Evolutionary conservation across 1,140 invertebrate species (phyloP).

Genomic region (Solen grandis): DNA sequence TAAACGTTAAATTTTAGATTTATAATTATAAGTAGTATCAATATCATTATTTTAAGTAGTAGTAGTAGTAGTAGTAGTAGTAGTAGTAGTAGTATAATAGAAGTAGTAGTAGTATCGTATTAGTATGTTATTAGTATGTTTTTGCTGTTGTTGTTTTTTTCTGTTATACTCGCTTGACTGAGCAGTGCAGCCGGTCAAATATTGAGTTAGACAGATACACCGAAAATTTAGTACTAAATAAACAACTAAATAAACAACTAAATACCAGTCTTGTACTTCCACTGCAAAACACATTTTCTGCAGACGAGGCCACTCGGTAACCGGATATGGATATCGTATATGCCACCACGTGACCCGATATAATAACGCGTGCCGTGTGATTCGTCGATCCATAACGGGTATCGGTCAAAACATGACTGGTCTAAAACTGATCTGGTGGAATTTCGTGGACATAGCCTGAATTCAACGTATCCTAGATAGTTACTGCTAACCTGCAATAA

Average conservation of each 20-base stretch:
- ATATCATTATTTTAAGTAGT: too few species aligned
- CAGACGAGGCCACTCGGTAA: conserved; percentile 90
- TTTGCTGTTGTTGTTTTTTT: too few species aligned
- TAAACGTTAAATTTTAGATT: too few species aligned
- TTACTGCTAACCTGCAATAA: conserved; percentile 50
- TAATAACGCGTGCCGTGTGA: conserved; percentile 54
- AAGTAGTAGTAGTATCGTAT: too few species aligned
- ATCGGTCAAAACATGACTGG: conserved; percentile 73
- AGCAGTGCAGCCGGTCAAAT: too few species aligned
- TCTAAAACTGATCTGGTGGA: conserved; percentile 80
- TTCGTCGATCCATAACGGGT: conserved; percentile 58
- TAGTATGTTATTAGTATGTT: too few species aligned
- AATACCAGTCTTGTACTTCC: conserved; percentile 93
- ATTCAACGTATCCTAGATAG: conserved; percentile 71
- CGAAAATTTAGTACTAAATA: too few species aligned
- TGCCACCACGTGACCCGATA: conserved; percentile 51
- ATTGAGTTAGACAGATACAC: too few species aligned
- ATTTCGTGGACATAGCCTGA: conserved; percentile 79
- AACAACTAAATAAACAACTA: neutral
- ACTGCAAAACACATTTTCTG: conserved; percentile 93
- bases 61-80: too few species aligned
- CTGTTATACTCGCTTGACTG: too few species aligned
- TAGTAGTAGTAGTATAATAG: too few species aligned
- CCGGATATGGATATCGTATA: conserved; percentile 49
- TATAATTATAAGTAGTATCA: too few species aligned